A percentile compares a stretch with the other conserved stretches of the same genome.
phyloP scores from a whole-genome alignment of 2,113 vertebrate species.

The Tachuris rubrigastra region DNA sequence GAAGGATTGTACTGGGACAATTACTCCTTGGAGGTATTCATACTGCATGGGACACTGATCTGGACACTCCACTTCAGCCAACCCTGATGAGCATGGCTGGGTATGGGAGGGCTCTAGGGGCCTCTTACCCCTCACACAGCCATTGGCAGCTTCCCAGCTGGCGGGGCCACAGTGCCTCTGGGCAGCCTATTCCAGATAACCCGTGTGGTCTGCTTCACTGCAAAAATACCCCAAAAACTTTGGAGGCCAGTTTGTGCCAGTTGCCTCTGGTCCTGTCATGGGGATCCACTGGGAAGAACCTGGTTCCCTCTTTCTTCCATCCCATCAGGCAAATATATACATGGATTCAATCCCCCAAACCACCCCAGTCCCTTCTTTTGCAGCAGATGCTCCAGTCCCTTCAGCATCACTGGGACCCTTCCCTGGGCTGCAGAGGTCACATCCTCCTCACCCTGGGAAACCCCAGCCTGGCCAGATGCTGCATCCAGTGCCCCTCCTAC shows the following conservation, averaged over 20 bases:
- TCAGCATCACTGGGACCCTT: background rate
- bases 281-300: background rate
- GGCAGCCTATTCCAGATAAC: background rate
- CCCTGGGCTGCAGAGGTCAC: background rate
- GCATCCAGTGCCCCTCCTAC: rapidly evolving
- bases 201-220: background rate
- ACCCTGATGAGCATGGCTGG: rapidly evolving
- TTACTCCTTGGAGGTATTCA: background rate
- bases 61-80: background rate
- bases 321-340: rapidly evolving
- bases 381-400: background rate
- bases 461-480: background rate
- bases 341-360: rapidly evolving
- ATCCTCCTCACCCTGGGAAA: rapidly evolving
- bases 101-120: too few species aligned
- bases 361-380: rapidly evolving
- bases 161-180: background rate
- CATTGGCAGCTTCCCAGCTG: rapidly evolving
- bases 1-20: rapidly evolving
- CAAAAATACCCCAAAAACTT: background rate
- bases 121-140: rapidly evolving
- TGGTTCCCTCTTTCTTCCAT: background rate
- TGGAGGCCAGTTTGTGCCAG: background rate
- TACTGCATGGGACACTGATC: rapidly evolving
- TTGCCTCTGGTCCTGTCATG: background rate